Base-by-base conservation (phyloP, 2,113 vertebrate genomes). In the Peromyscus polionotus region DNA sequence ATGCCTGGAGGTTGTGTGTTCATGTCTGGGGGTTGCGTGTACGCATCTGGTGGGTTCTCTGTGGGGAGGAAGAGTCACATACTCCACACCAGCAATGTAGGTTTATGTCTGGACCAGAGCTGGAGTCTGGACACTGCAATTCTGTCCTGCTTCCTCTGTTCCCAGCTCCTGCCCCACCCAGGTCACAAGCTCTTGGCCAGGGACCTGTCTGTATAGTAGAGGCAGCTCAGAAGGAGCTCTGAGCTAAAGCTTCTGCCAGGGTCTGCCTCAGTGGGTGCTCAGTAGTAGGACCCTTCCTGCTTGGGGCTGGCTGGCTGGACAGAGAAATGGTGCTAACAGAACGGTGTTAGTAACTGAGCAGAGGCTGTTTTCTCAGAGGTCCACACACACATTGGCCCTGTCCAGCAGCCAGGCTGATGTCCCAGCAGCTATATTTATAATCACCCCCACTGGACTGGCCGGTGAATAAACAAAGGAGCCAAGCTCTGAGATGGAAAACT, bases 371-470 rank as follows among this genome's bases (percentile, higher is more conserved):
- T 81, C 88, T 87, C 22, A 24, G 48, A 57, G 67, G 33, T 9
- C 65, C 31, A 22, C 31, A 8, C 31, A 28, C 48, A 72, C 10
- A 51, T 51, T 24, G 67, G 11, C 39, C 7, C 13, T 19, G 9
- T 59, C 39, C 51, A 2, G 91, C 0, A 42, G 26, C 24, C 26
- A 4, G 1, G 0, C 14, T 33, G 51, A 3, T 6, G 54, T 59
- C 5, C 16, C 7, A 12, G 89, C 4, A 5, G 8, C n/a, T 26
- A 22, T 45, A 2, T 63, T 42, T 39, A 24, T 48, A 28, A 16
- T 28, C 28, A 59, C 2, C 5, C 4, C 1, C 33, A 22, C 11
- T 19, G 0, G 28, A 5, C 2, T 7, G 22, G 20, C 14, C 9
- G 5, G 5, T 1, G 39, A 39, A 0, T 36, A 39, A 68, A 36